phyloP scores from a whole-genome alignment of 1,140 invertebrate genomes.

The Bombus turneri region DNA sequence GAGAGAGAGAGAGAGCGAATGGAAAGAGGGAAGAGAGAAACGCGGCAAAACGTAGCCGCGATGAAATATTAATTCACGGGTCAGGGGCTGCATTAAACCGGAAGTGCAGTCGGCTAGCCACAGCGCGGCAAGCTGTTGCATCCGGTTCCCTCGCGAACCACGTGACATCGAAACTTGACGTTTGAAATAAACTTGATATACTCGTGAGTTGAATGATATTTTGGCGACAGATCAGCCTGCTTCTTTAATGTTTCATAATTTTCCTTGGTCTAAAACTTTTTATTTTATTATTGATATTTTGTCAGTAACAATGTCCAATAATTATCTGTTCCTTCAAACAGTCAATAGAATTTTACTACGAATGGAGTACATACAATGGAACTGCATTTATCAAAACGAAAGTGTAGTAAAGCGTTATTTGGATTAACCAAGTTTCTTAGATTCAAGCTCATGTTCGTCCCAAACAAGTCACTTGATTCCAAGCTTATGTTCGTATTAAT shows the following conservation, averaged over 20 bases:
- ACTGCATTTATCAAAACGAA: background rate
- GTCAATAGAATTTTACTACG: background rate
- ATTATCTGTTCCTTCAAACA: background rate
- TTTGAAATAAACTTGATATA: slow-evolving; percentile 67
- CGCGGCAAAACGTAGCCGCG: slow-evolving; percentile 66
- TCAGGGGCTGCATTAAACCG: slow-evolving; percentile 69
- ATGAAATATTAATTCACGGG: slow-evolving; percentile 80
- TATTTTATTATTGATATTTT: background rate
- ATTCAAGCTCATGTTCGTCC: background rate
- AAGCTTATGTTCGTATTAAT: background rate
- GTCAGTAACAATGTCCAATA: background rate
- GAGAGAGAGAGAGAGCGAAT: background rate
- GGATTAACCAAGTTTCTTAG: background rate
- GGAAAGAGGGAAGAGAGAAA: slow-evolving; percentile 1
- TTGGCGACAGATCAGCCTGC: background rate
- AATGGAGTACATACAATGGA: background rate
- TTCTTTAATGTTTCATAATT: background rate
- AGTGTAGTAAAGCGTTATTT: background rate
- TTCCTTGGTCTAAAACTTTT: background rate
- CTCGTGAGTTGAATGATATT: slow-evolving; percentile 4
- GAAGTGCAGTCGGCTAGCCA: slow-evolving; percentile 71
- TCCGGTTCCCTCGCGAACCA: slow-evolving; percentile 71
- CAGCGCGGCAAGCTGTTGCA: slow-evolving; percentile 79
- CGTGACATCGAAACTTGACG: slow-evolving; percentile 59
- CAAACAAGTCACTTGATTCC: too few species aligned